Percentiles rank a stretch among this genome's conserved stretches.
Evolutionary conservation across 1,140 invertebrate species (phyloP).

Genomic region (Caenorhabditis briggsae): DNA sequence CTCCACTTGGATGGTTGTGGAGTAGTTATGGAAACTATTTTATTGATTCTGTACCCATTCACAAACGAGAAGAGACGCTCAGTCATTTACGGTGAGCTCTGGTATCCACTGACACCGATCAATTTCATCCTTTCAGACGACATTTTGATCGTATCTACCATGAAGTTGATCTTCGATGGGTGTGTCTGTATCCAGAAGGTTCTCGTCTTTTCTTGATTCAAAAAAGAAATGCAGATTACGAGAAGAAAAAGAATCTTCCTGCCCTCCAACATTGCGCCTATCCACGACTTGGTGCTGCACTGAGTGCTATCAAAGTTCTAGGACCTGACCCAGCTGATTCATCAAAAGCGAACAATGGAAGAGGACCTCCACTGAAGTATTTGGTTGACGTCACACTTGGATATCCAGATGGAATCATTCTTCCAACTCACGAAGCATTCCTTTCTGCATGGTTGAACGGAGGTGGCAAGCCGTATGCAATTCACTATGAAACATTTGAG

Average conservation of each 20-base stretch:
- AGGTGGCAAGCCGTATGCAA: conserved; percentile 15
- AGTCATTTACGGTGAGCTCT: not conserved
- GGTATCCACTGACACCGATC: no score
- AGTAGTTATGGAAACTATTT: conserved; percentile 47
- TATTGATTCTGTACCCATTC: conserved; percentile 13
- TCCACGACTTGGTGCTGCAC: conserved; percentile 25
- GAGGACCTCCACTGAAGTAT: conserved; percentile 40
- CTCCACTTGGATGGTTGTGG: conserved; percentile 33
- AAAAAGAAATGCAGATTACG: conserved; percentile 16
- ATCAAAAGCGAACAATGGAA: conserved; percentile 41
- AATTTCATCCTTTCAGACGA: not conserved
- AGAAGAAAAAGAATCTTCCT: not conserved
- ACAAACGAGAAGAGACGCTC: conserved; percentile 7
- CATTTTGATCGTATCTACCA: conserved; percentile 38
- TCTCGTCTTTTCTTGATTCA: conserved; percentile 29
- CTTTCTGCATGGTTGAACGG: not conserved
- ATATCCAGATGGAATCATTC: conserved; percentile 32
- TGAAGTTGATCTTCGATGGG: conserved; percentile 32
- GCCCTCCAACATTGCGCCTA: not conserved
- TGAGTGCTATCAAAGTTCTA: conserved; percentile 47
- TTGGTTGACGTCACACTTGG: conserved; percentile 43
- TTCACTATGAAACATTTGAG: conserved; percentile 33
- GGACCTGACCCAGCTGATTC: conserved; percentile 25
- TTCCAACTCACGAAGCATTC: conserved; percentile 20
- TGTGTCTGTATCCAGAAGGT: conserved; percentile 41